These are phyloP conservation scores for Mimumesa dahlbomi DNA, from an alignment of 2,888 invertebrate species.

Conservation along the genomic window DNA sequence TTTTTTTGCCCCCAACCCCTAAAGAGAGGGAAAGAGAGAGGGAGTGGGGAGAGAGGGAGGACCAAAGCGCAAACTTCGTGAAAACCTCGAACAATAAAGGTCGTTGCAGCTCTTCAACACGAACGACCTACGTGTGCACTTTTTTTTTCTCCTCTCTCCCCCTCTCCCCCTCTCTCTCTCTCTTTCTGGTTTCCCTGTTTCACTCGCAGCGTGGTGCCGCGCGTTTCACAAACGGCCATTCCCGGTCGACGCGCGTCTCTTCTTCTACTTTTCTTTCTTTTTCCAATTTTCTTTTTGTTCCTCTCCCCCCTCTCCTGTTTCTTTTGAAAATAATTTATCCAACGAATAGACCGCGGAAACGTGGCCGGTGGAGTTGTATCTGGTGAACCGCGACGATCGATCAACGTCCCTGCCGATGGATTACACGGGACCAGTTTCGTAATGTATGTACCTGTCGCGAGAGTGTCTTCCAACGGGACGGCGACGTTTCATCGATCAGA, in stretches of 20 bases:
- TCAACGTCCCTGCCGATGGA: conserved; percentile 42
- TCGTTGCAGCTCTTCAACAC: conserved; percentile 10
- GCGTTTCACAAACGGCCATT: too few species aligned
- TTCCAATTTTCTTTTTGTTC: too few species aligned
- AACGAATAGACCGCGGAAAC: conserved; percentile 23
- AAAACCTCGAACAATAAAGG: conserved; percentile 30
- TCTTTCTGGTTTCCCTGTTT: too few species aligned
- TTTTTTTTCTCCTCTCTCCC: too few species aligned
- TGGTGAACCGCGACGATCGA: conserved; percentile 35
- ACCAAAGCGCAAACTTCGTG: conserved; percentile 32
- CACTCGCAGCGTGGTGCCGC: too few species aligned
- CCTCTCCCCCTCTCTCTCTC: too few species aligned
- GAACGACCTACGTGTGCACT: too few species aligned
- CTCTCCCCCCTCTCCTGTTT: too few species aligned
- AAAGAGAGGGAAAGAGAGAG: too few species aligned
- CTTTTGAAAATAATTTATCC: conserved; percentile 32
- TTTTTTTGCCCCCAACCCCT: conserved; percentile 6
- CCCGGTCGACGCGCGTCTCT: too few species aligned
- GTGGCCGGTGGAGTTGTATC: conserved; percentile 19
- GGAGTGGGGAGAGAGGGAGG: too few species aligned
- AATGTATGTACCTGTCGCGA: conserved; percentile 32
- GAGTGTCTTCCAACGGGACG: conserved; percentile 8
- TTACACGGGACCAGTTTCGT: conserved; percentile 34
- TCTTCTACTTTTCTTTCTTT: too few species aligned
- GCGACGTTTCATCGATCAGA: background rate